Evolutionary conservation across 2,797 vertebrate species (phyloP), one percentile per base, ranked within the genome.

Genomic region (Darevskia nairensis): DNA sequence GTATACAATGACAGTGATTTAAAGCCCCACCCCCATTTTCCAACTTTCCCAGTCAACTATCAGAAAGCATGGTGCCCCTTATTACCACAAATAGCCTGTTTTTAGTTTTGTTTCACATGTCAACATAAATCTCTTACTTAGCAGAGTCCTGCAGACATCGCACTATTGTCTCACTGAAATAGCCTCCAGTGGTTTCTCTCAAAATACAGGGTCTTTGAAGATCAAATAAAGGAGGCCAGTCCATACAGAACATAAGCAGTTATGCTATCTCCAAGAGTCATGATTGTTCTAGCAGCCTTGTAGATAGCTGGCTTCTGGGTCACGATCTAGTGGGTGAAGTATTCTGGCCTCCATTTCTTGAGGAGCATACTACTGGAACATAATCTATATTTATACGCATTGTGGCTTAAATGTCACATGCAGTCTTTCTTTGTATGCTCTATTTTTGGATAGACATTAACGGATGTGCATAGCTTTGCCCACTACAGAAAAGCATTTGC

Each of bases 31-130:
- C 80, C 88, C 89, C 85, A 88, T 86, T 87, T 85, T 91, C 90
- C 71, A 80, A 88, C 88, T 92, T 91, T 90, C 88, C 89, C 91
- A 93, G 87, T 91, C 89, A 91, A 78, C 88, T 92, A 90, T 92
- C 92, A 88, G 93, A 93, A 93, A 35, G 89, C 92, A 88, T 90
- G 93, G 86, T 90, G 91, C 92, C 89, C 88, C 93, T 95, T 94
- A 92, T 96, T 95, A 92, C 82, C 86, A 88, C 39, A 86, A 61
- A 90, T 93, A 93, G 88, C 89, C 93, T 95, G 92, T 78, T 91
- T 96, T 92, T 93, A 88, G 87, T 94, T 96, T 96, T 90, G 76
- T 94, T 95, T 95, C 94, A 94, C 93, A 90, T 95, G 90, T 89
- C 94, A 92, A 88, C 91, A 94, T 94, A 95, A 96, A 95, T 95